Evolutionary conservation across 2,113 vertebrate genomes (phyloP).

Genomic region (Lamprologus ornatipinnis): DNA sequence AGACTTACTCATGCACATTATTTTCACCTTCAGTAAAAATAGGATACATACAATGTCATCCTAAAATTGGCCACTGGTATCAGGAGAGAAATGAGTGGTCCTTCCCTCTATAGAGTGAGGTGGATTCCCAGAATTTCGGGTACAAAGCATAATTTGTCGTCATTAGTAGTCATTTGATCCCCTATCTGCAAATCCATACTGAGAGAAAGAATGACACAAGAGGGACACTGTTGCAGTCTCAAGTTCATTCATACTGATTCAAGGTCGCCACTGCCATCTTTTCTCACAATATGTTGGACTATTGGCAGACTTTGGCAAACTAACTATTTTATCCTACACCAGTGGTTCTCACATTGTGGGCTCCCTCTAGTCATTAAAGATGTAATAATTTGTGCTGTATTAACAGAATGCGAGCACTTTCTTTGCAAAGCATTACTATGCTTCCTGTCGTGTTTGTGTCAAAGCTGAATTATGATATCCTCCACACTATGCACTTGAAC

Average conservation of each 20-base stretch:
- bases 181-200: neutral
- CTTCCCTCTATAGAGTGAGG: neutral
- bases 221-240: neutral
- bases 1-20: neutral
- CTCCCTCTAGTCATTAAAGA: neutral
- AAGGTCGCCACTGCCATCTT: neutral
- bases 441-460: accelerated
- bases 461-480: neutral
- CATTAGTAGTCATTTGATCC: neutral
- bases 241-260: neutral
- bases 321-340: neutral
- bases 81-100: neutral
- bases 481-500: neutral
- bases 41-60: neutral
- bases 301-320: neutral
- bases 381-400: neutral
- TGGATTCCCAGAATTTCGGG: neutral
- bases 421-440: neutral
- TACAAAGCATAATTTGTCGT: neutral
- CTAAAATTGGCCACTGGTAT: neutral
- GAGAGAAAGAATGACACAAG: neutral
- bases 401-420: neutral
- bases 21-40: neutral
- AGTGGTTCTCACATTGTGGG: neutral
- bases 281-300: neutral